Conservation (phyloP, 1,140 invertebrate genomes). For the Lasaia peninsularis region DNA sequence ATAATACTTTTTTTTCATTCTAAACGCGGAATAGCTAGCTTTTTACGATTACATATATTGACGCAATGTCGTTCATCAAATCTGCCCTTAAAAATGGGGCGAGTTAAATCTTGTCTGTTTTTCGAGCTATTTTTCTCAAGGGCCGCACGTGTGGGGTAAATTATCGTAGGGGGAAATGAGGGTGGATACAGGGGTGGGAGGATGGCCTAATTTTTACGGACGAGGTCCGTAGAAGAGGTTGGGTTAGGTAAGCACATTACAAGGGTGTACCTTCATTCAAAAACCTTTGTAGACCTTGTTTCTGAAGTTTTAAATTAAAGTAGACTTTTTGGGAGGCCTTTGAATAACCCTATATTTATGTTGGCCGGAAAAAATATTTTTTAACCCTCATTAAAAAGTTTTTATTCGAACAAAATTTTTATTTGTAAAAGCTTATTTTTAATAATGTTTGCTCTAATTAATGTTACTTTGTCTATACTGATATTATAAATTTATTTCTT, state of each 20-base stretch:
- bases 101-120: slow-evolving; percentile 67
- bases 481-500: no score
- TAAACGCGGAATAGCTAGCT: no score
- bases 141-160: slow-evolving; percentile 55
- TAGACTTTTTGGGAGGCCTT: not conserved
- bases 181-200: slow-evolving; percentile 28
- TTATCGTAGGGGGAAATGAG: slow-evolving; percentile 45
- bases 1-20: no score
- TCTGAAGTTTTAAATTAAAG: slow-evolving; percentile 11
- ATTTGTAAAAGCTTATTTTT: no score
- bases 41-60: not conserved
- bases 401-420: not conserved
- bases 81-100: slow-evolving; percentile 33
- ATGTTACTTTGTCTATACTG: no score
- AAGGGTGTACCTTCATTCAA: slow-evolving; percentile 27
- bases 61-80: slow-evolving; percentile 1
- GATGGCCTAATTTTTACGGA: slow-evolving; percentile 63
- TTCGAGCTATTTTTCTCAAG: slow-evolving; percentile 75
- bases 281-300: slow-evolving; percentile 19
- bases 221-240: slow-evolving; percentile 48
- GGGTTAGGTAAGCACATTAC: slow-evolving; percentile 37
- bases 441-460: no score
- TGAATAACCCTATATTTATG: not conserved
- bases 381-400: slow-evolving; percentile 5
- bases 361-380: slow-evolving; percentile 11